These are phyloP conservation scores for Sarcophaga rosellei DNA, from an alignment of 2,888 invertebrate genomes.

Conservation along the genomic window DNA sequence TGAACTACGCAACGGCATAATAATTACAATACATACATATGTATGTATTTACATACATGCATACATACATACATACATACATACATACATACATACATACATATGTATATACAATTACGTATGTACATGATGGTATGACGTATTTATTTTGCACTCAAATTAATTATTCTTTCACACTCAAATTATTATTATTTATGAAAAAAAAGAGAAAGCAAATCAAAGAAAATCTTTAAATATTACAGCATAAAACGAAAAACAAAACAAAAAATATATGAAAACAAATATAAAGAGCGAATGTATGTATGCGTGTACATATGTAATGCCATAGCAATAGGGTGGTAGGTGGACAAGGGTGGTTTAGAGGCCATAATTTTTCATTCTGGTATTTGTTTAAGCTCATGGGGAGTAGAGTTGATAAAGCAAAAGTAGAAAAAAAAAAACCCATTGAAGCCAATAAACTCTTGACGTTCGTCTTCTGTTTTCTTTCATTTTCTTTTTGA, in stretches of 20 bases:
- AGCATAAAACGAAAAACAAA: not conserved
- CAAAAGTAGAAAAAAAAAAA: conserved; percentile 26
- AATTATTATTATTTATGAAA: not conserved
- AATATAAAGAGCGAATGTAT: too few species aligned
- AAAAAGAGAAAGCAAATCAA: conserved; percentile 4
- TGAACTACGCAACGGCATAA: conserved; percentile 26
- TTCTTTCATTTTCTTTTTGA: conserved; percentile 12
- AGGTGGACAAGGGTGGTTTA: not conserved
- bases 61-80: conserved; percentile 11
- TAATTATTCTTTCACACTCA: not conserved
- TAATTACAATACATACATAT: not conserved
- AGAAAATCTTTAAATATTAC: not conserved
- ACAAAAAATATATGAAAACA: not conserved
- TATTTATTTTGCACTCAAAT: not conserved
- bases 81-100: not conserved
- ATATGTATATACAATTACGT: not conserved
- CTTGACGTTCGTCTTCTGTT: conserved; percentile 45
- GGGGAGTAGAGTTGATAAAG: not conserved
- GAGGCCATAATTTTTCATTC: not conserved
- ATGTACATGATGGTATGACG: not conserved
- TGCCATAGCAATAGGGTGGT: not conserved
- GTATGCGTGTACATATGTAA: not conserved
- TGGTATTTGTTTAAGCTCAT: conserved; percentile 16
- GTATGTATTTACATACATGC: too few species aligned
- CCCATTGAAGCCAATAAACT: conserved; percentile 66